phyloP scores from a whole-genome alignment of 2,797 vertebrate species.

The Eremophila alpestris region DNA sequence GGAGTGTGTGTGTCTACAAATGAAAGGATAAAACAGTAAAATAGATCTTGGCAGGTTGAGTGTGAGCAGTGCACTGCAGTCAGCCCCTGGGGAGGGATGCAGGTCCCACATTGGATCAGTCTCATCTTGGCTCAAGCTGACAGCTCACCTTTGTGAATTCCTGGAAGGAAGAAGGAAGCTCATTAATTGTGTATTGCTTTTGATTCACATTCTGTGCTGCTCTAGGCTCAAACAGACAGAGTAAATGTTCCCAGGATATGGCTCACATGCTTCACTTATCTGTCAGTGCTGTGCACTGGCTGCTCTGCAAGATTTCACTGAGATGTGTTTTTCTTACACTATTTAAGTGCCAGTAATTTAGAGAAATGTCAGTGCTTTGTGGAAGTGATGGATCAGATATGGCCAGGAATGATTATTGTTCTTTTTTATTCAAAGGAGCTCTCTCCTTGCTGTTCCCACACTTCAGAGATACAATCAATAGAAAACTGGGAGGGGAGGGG shows the following conservation, averaged over 20 bases:
- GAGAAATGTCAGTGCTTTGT: neutral
- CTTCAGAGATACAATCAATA: neutral
- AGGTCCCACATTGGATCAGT: neutral
- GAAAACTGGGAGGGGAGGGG: neutral
- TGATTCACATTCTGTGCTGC: neutral
- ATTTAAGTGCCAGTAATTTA: neutral
- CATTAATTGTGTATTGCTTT: neutral
- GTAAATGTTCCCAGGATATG: neutral
- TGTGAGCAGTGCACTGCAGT: neutral
- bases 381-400: neutral
- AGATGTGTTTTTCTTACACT: neutral
- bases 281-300: neutral
- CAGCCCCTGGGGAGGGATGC: neutral
- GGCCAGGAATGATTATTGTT: neutral
- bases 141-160: constrained; percentile 29
- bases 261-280: neutral
- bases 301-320: neutral
- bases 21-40: neutral
- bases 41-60: neutral
- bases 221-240: neutral
- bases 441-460: neutral
- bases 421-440: neutral
- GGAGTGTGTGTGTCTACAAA: neutral
- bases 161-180: neutral
- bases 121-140: neutral